Base-by-base conservation (phyloP, 53 echinoderm and acorn worm genomes). In the Arbacia lixula region DNA sequence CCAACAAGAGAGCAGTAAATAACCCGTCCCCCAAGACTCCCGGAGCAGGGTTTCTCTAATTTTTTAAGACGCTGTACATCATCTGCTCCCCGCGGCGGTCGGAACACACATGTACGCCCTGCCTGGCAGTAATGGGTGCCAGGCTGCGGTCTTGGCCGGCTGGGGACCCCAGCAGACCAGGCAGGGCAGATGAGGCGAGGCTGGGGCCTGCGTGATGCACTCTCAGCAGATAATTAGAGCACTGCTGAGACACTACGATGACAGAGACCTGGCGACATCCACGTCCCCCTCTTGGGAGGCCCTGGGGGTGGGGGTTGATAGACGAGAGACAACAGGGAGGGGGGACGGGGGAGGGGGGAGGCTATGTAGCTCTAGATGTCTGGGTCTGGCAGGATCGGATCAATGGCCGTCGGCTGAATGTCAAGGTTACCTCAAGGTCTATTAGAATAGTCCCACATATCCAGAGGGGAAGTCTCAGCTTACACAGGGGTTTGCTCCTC, bases 261-360 rank as follows among this genome's bases (percentile, higher is more conserved):
- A 81, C 5, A 63, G 76, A 76, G 49, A 46, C 63, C 43, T 63
- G 40, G 82, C 64, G 82, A 63, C 82, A 81, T 63, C 62, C 27
- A 6, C 33, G 63, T 63, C 34, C n/a, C 64, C 82, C 82, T 46
- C 82, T 40, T 81, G 41, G 82, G 82, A 54, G 32, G 17, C 11
- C 77, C 77, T 40, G 22, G 43, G 64, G 82, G 62, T 62, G 55
- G 60, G 78, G 78, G 60, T 37, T 78, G 78, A 78, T 22, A 58
- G 78, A 78, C 34, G 36, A 12, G 36, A 12, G 43, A 28, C 42
- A 12, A 60, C 3, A 21, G 39, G 39, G 41, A 32, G 9, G 58
- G 5, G 9, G 22, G 22, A 19, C n/a, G 5, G 58, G 58, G 22
- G 16, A 20, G 58, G 58, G 58, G 19, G 22, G 16, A 5, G 22